phyloP scores from a whole-genome alignment of 2,888 invertebrate species.

The Lithophane socia region DNA sequence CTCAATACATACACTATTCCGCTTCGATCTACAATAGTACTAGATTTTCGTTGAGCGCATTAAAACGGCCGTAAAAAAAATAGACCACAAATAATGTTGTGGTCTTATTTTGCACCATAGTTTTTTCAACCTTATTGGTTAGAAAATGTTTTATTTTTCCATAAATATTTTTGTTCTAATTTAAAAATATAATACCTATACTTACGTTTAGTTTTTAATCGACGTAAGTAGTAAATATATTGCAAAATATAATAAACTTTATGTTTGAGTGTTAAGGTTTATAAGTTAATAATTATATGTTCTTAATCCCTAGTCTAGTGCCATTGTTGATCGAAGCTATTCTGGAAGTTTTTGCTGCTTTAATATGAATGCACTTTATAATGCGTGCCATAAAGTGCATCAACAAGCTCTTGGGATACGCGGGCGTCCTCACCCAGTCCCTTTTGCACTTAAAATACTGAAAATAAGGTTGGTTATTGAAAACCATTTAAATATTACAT shows the following conservation, averaged over 20 bases:
- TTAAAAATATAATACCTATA: no score
- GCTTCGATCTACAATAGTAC: not conserved
- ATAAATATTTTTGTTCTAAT: not conserved
- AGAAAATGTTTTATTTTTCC: not conserved
- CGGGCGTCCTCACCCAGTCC: not conserved
- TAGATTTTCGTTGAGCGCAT: not conserved
- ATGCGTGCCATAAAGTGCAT: not conserved
- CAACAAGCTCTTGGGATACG: not conserved
- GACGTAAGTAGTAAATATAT: no score
- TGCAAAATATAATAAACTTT: not conserved
- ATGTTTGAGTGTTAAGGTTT: not conserved
- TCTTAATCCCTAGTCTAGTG: not conserved
- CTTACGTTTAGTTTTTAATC: no score
- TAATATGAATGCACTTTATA: not conserved
- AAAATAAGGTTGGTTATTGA: not conserved
- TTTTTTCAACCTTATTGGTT: no score
- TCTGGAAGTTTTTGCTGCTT: not conserved
- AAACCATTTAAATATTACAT: not conserved
- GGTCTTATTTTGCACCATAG: not conserved
- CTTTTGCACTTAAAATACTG: not conserved
- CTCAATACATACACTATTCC: slow-evolving; percentile 14
- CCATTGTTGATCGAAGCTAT: not conserved
- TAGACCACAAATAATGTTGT: not conserved
- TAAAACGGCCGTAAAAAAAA: not conserved
- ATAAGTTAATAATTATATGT: not conserved